These are phyloP conservation scores for Rhingia campestris DNA, from an alignment of 2,888 invertebrate species.

Conservation along the genomic window DNA sequence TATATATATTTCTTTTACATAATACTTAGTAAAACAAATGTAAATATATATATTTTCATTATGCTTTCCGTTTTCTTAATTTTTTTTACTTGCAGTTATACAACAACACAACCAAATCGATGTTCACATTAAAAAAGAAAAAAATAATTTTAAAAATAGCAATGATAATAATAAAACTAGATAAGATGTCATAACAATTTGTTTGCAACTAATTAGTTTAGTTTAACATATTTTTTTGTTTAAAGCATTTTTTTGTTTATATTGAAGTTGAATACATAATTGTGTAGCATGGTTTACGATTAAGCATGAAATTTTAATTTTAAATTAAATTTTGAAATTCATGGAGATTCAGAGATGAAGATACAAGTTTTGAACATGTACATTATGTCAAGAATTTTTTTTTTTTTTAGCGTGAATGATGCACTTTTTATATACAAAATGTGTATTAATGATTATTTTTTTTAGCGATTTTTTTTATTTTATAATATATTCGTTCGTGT, in stretches of 20 bases:
- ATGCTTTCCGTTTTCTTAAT: slow-evolving; percentile 32
- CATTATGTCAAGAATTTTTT: neutral
- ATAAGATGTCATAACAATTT: slow-evolving; percentile 50
- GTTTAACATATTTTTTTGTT: slow-evolving; percentile 51
- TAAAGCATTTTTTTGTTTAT: slow-evolving; percentile 51
- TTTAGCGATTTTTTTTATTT: slow-evolving; percentile 14
- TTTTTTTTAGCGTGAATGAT: slow-evolving; percentile 34
- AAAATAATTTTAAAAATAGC: slow-evolving; percentile 60
- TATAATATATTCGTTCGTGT: slow-evolving; percentile 63
- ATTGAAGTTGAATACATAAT: slow-evolving; percentile 32
- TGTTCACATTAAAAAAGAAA: slow-evolving; percentile 75
- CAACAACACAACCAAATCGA: slow-evolving; percentile 82
- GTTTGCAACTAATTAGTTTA: slow-evolving; percentile 56
- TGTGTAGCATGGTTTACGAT: slow-evolving; percentile 20
- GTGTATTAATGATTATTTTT: slow-evolving; percentile 31
- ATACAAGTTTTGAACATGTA: slow-evolving; percentile 27
- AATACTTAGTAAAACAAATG: slow-evolving; percentile 59
- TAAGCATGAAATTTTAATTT: slow-evolving; percentile 41
- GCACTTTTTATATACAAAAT: slow-evolving; percentile 61
- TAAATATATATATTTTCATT: slow-evolving; percentile 56
- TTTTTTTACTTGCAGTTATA: slow-evolving; percentile 74
- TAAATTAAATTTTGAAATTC: slow-evolving; percentile 44
- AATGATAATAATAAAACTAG: slow-evolving; percentile 40
- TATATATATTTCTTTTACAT: slow-evolving; percentile 44
- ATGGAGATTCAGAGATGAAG: slow-evolving; percentile 65